phyloP scores from a whole-genome alignment of 1,140 invertebrate genomes.

The Radopholus similis region DNA sequence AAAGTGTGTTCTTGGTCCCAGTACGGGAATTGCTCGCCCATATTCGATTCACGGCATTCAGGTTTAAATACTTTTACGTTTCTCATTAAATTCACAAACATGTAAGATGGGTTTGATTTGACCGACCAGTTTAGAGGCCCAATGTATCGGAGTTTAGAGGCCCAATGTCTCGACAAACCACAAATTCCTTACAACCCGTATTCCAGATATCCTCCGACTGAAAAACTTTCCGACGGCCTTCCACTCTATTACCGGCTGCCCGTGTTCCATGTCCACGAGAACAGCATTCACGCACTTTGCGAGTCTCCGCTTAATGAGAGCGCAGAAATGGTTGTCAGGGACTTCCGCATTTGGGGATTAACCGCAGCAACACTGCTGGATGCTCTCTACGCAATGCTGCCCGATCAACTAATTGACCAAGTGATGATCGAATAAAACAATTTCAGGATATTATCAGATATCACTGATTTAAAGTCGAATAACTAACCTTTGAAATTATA shows the following conservation, averaged over 20 bases:
- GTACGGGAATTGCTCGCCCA: background rate
- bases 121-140: too few species aligned
- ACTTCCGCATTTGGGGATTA: constrained; percentile 4
- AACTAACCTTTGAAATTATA: too few species aligned
- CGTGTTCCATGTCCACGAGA: background rate
- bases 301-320: background rate
- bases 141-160: too few species aligned
- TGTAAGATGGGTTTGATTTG: too few species aligned
- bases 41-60: constrained; percentile 1
- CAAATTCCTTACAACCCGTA: background rate
- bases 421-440: too few species aligned
- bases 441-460: too few species aligned
- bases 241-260: constrained; percentile 8
- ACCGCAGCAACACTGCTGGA: constrained; percentile 4
- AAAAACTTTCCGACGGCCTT: background rate
- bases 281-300: background rate
- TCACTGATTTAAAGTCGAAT: too few species aligned
- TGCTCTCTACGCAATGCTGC: constrained; percentile 2
- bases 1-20: constrained; percentile 1
- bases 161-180: background rate
- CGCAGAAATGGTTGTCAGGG: background rate
- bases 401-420: too few species aligned
- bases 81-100: too few species aligned
- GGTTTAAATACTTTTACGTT: background rate
- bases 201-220: background rate